phyloP scores from a whole-genome alignment of 2,888 invertebrate species.

The Apamea crenata region DNA sequence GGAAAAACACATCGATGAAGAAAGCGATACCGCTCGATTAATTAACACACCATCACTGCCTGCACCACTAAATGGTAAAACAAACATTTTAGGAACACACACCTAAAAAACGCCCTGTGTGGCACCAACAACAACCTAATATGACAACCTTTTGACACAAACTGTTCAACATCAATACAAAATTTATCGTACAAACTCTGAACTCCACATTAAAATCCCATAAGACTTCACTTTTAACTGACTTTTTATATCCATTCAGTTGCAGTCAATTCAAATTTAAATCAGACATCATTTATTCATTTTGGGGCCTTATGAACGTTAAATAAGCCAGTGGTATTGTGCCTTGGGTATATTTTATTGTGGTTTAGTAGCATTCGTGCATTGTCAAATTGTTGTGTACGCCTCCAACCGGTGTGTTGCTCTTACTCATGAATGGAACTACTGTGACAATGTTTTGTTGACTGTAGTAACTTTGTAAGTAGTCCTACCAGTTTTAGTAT shows the following conservation, averaged over 20 bases:
- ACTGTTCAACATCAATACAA: constrained; percentile 56
- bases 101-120: constrained; percentile 50
- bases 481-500: constrained; percentile 51
- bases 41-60: not conserved
- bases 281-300: constrained; percentile 65
- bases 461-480: constrained; percentile 32
- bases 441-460: constrained; percentile 57
- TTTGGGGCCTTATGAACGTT: constrained; percentile 64
- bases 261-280: constrained; percentile 67
- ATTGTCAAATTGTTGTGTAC: constrained; percentile 55
- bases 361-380: constrained; percentile 52
- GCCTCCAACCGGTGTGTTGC: constrained; percentile 40
- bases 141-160: constrained; percentile 57
- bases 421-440: constrained; percentile 53
- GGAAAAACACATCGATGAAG: not conserved
- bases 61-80: constrained; percentile 1
- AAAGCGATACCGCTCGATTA: not conserved
- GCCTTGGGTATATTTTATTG: constrained; percentile 60
- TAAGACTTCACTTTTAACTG: constrained; percentile 43
- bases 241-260: constrained; percentile 56
- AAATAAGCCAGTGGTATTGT: constrained; percentile 61
- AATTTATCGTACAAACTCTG: constrained; percentile 58
- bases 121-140: constrained; percentile 53
- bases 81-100: constrained; percentile 1
- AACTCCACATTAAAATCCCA: constrained; percentile 61